phyloP scores from a whole-genome alignment of 2,888 invertebrate species.

The Ommatoiulus sabulosus region DNA sequence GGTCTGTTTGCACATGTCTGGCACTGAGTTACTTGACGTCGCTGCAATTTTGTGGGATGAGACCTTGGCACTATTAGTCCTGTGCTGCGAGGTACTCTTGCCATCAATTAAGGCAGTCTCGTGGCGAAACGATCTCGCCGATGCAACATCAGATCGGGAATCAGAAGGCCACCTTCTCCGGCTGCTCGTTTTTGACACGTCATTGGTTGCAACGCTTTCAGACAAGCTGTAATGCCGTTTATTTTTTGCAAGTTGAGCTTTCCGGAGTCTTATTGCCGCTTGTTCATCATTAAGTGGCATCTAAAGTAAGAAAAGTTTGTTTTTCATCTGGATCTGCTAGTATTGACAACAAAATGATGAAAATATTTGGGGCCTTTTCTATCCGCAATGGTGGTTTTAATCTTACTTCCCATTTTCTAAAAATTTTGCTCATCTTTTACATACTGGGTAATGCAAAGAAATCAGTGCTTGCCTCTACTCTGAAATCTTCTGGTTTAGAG shows the following conservation, averaged over 20 bases:
- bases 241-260: background rate
- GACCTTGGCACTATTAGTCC: background rate
- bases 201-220: background rate
- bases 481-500: slow-evolving; percentile 89
- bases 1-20: background rate
- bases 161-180: slow-evolving; percentile 56
- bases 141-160: background rate
- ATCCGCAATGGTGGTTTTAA: too few species aligned
- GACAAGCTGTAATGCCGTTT: slow-evolving; percentile 51
- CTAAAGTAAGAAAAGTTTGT: slow-evolving; percentile 47
- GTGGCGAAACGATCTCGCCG: background rate
- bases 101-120: background rate
- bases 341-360: background rate
- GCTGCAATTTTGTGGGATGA: background rate
- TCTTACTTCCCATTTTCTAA: too few species aligned
- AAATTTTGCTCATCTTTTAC: too few species aligned
- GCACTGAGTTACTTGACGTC: background rate
- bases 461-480: slow-evolving; percentile 61
- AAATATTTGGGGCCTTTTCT: background rate
- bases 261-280: slow-evolving; percentile 15
- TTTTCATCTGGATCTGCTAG: background rate
- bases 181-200: background rate
- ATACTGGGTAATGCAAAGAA: too few species aligned
- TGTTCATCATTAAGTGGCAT: slow-evolving; percentile 51
- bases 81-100: background rate